phyloP scores from a whole-genome alignment of 1,140 invertebrate genomes.

The Propsilocerus akamusi region DNA sequence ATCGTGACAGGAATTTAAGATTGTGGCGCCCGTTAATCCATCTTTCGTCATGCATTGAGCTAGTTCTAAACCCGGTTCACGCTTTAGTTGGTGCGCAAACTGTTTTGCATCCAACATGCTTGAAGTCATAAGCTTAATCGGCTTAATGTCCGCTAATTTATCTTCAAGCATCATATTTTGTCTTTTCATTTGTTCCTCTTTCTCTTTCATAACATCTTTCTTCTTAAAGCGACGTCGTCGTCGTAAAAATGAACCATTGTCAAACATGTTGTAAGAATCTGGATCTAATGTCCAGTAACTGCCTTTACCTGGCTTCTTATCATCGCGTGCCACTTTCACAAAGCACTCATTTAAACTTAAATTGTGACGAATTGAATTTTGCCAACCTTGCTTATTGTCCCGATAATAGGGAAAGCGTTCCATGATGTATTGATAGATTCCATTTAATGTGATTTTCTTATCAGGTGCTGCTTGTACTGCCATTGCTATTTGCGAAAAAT shows the following conservation, averaged over 20 bases:
- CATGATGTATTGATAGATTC: slow-evolving; percentile 98
- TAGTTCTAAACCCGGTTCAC: slow-evolving; percentile 14
- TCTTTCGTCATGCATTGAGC: slow-evolving; percentile 11
- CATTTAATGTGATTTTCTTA: slow-evolving; percentile 89
- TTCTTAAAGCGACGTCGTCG: slow-evolving; percentile 87
- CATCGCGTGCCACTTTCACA: slow-evolving; percentile 78
- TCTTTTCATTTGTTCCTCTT: slow-evolving; percentile 67
- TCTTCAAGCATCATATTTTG: slow-evolving; percentile 29
- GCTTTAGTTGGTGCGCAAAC: slow-evolving; percentile 6
- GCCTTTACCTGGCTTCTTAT: slow-evolving; percentile 91
- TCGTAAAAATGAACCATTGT: slow-evolving; percentile 89
- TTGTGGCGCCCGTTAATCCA: slow-evolving; percentile 6
- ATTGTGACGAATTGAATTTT: slow-evolving; percentile 93
- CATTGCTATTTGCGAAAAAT: slow-evolving; percentile 67
- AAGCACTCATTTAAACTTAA: slow-evolving; percentile 97
- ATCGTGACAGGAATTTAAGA: slow-evolving; percentile 23
- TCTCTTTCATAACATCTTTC: slow-evolving; percentile 76
- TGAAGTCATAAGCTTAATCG: slow-evolving; percentile 22
- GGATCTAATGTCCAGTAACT: slow-evolving; percentile 96
- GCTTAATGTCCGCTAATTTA: slow-evolving; percentile 23
- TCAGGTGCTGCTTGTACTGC: slow-evolving; percentile 87
- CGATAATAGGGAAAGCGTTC: slow-evolving; percentile 93
- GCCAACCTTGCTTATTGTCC: slow-evolving; percentile 92
- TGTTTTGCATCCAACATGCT: slow-evolving; percentile 13
- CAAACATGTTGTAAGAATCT: slow-evolving; percentile 96